phyloP scores from a whole-genome alignment of 2,888 invertebrate genomes.

The Epiblema foenella region DNA sequence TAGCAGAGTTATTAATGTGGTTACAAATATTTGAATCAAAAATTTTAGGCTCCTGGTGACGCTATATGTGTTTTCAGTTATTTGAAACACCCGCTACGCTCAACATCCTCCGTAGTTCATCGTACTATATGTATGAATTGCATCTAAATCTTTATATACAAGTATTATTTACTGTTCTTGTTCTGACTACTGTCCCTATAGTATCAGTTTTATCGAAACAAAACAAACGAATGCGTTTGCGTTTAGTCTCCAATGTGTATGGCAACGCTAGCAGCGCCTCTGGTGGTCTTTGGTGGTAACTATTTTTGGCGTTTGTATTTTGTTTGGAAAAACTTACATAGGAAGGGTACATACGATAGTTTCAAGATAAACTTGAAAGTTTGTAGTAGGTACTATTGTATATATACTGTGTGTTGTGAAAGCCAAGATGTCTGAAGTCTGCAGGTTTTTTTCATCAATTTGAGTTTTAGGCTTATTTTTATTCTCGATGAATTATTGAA shows the following conservation, averaged over 20 bases:
- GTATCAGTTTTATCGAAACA: too few species aligned
- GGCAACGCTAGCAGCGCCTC: too few species aligned
- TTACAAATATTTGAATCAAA: too few species aligned
- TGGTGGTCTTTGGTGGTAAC: too few species aligned
- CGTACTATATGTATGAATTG: too few species aligned
- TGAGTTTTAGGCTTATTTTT: neutral
- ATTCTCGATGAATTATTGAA: neutral
- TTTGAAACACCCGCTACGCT: constrained; percentile 6
- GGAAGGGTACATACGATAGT: too few species aligned
- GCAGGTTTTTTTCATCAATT: neutral
- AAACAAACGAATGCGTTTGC: too few species aligned
- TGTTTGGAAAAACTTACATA: too few species aligned
- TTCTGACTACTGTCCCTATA: neutral
- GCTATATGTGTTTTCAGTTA: neutral
- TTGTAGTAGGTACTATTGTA: constrained; percentile 3
- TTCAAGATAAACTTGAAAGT: neutral
- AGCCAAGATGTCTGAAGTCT: constrained; percentile 10
- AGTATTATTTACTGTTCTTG: constrained; percentile 3
- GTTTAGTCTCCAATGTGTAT: too few species aligned
- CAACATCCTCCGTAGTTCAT: neutral
- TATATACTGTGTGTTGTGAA: constrained; percentile 3
- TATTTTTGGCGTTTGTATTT: too few species aligned
- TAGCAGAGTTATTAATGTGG: neutral
- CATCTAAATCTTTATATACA: neutral
- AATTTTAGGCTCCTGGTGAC: neutral